These are phyloP conservation scores for Aricia agestis DNA, from an alignment of 1,140 invertebrate genomes.

Conservation along the genomic window DNA sequence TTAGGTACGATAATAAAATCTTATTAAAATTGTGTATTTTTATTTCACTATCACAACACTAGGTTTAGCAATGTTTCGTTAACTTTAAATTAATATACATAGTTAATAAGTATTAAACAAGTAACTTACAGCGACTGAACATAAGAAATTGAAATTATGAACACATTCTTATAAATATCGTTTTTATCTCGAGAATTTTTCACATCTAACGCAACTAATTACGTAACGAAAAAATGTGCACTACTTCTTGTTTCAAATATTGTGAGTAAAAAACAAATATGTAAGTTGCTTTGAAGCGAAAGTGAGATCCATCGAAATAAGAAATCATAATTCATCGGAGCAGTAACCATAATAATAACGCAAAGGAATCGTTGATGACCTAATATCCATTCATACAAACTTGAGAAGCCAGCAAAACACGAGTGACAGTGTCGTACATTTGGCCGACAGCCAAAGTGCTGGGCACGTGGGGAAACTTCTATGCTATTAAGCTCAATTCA, in stretches of 20 bases:
- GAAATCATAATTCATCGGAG: conserved; percentile 11
- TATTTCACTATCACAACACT: too few species aligned
- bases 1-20: not conserved
- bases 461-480: conserved; percentile 20
- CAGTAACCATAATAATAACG: conserved; percentile 8
- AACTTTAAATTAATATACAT: too few species aligned
- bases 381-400: conserved; percentile 30
- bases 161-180: too few species aligned
- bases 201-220: too few species aligned
- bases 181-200: too few species aligned
- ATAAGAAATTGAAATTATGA: too few species aligned
- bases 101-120: too few species aligned
- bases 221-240: too few species aligned
- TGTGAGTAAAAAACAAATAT: not conserved
- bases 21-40: not conserved
- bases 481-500: conserved; percentile 22
- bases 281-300: not conserved
- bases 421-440: conserved; percentile 39
- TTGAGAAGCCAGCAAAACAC: conserved; percentile 28
- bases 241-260: too few species aligned
- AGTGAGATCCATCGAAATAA: not conserved
- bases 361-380: conserved; percentile 17
- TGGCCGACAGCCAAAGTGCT: conserved; percentile 51
- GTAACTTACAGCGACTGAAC: too few species aligned
- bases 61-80: too few species aligned